Percentiles rank a stretch among this genome's conserved stretches.
These are phyloP conservation scores for Trachythela sp. DNA, from an alignment of 64 coral and sea anemone genomes.

Conservation along the genomic window DNA sequence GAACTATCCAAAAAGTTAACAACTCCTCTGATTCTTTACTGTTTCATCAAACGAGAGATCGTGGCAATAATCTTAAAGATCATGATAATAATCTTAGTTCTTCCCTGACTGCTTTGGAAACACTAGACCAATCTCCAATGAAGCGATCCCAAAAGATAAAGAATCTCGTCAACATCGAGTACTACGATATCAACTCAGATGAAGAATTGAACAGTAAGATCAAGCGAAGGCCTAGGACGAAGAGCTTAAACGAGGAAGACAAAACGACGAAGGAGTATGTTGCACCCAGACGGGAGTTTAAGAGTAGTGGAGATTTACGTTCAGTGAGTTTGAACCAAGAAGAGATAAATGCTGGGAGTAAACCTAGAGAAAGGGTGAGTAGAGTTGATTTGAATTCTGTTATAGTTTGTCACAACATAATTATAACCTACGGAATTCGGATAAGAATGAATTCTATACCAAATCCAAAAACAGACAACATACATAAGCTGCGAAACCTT, in stretches of 20 bases:
- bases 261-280: neutral
- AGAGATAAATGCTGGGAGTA: neutral
- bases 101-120: neutral
- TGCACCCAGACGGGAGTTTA: neutral
- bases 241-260: neutral
- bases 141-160: neutral
- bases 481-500: too few relatives aligned
- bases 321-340: neutral
- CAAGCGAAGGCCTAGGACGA: conserved; percentile 1
- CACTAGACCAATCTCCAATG: neutral
- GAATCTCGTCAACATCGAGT: neutral
- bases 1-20: too few relatives aligned
- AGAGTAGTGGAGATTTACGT: neutral
- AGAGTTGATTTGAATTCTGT: neutral
- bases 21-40: too few relatives aligned
- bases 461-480: too few relatives aligned
- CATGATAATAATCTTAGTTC: neutral
- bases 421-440: too few relatives aligned
- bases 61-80: neutral
- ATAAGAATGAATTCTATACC: too few relatives aligned
- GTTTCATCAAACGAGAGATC: neutral
- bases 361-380: neutral
- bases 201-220: neutral
- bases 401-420: too few relatives aligned
- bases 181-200: conserved; percentile 5